phyloP scores from a whole-genome alignment of 2,113 vertebrate species.

The Crotalus tigris region DNA sequence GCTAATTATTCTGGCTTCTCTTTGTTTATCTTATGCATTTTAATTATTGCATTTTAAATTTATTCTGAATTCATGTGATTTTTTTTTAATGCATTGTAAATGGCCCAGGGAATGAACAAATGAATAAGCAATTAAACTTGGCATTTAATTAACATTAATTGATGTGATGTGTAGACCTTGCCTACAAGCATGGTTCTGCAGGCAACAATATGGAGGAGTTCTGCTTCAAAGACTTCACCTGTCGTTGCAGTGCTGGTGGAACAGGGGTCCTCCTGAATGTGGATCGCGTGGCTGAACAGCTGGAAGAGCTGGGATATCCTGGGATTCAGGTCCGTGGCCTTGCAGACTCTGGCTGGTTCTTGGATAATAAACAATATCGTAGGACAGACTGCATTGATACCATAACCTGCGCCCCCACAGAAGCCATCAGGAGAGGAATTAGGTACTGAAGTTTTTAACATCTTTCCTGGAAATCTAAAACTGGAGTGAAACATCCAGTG shows the following conservation, averaged over 20 bases:
- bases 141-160: neutral
- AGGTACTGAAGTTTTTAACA: conserved; percentile 70
- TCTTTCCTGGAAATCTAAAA: neutral
- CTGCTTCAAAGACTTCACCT: neutral
- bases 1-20: neutral
- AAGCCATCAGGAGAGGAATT: conserved; percentile 94
- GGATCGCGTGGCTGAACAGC: conserved; percentile 87
- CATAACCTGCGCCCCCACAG: conserved; percentile 85
- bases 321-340: conserved; percentile 92
- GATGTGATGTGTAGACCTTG: neutral
- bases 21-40: neutral
- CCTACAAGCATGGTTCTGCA: neutral
- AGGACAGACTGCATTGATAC: conserved; percentile 88
- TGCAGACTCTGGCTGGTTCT: conserved; percentile 94
- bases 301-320: conserved; percentile 83
- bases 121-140: neutral
- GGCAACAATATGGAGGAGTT: neutral
- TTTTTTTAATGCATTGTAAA: neutral
- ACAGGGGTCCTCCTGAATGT: conserved; percentile 95
- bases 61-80: neutral
- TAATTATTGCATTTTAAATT: neutral
- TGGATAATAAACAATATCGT: conserved; percentile 95
- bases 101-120: neutral
- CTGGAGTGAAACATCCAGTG: neutral
- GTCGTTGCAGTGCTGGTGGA: conserved; percentile 83